A percentile compares a stretch with the other conserved stretches of the same genome.
Evolutionary conservation across 2,888 invertebrate genomes (phyloP).

Genomic region (Mechanitis mazaeus): DNA sequence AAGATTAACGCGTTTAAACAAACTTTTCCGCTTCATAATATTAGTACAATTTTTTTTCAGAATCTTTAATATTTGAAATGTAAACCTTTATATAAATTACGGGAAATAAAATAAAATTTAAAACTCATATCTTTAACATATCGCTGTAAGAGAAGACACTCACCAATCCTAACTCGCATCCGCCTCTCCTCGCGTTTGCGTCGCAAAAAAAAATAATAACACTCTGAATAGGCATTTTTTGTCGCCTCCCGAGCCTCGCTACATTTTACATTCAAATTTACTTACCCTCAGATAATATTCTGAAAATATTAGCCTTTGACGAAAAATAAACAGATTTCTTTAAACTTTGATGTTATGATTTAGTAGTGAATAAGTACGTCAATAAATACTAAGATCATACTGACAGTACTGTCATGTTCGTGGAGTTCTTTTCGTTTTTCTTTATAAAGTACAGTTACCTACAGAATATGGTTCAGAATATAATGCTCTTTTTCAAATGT

Average conservation of each 20-base stretch:
- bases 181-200: constrained; percentile 44
- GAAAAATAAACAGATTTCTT: background rate
- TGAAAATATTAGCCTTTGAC: background rate
- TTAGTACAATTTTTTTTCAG: too few relatives aligned
- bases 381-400: too few relatives aligned
- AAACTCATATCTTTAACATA: constrained; percentile 3
- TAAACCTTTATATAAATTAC: too few relatives aligned
- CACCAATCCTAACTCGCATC: constrained; percentile 31
- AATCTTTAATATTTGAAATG: too few relatives aligned
- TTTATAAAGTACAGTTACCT: background rate
- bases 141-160: constrained; percentile 39
- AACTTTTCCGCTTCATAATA: too few relatives aligned
- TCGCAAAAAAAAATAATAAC: constrained; percentile 66
- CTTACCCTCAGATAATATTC: constrained; percentile 20
- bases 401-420: too few relatives aligned
- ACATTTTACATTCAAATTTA: constrained; percentile 53
- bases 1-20: too few relatives aligned
- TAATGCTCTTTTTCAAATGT: constrained; percentile 1
- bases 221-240: constrained; percentile 73
- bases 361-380: too few relatives aligned
- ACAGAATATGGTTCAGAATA: background rate
- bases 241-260: constrained; percentile 41
- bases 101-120: too few relatives aligned
- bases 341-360: too few relatives aligned
- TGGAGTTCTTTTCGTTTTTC: too few relatives aligned